Evolutionary conservation across 2,113 vertebrate genomes (phyloP).

Genomic region (Chaenogobius annularis): DNA sequence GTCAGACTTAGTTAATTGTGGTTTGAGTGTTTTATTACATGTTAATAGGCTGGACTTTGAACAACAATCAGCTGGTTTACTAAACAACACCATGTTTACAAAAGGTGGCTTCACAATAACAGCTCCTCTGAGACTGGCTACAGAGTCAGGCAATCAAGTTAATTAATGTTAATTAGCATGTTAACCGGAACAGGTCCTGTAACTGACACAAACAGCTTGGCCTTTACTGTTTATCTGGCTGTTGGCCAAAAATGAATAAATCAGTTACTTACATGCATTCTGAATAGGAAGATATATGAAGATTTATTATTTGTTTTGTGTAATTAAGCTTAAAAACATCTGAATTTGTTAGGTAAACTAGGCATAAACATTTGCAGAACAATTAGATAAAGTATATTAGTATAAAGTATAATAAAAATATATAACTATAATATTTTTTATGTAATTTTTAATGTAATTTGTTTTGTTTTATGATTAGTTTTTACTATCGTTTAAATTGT

Average conservation of each 20-base stretch:
- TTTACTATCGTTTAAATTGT: too few relatives aligned
- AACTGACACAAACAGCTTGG: constrained; percentile 14
- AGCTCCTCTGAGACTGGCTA: constrained; percentile 78
- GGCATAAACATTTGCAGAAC: background rate
- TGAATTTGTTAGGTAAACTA: background rate
- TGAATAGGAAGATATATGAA: background rate
- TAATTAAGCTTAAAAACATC: background rate
- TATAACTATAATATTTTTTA: too few relatives aligned
- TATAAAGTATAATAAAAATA: background rate
- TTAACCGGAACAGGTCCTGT: constrained; percentile 45
- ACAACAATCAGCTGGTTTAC: constrained; percentile 54
- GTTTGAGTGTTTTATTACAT: constrained; percentile 34
- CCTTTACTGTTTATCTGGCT: constrained; percentile 17
- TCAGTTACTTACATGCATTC: background rate
- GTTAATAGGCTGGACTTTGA: constrained; percentile 34
- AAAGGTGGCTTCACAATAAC: constrained; percentile 71
- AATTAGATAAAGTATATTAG: background rate
- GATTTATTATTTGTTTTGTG: background rate
- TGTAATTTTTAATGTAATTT: too few relatives aligned
- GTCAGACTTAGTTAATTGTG: constrained; percentile 85
- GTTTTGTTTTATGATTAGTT: too few relatives aligned
- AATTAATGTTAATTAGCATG: constrained; percentile 90
- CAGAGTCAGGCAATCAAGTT: constrained; percentile 73
- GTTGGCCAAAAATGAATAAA: constrained; percentile 27
- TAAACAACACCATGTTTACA: constrained; percentile 66